A percentile compares a stretch with the other conserved stretches of the same genome.
phyloP scores from a whole-genome alignment of 2,888 invertebrate species.

The Eilema depressum region DNA sequence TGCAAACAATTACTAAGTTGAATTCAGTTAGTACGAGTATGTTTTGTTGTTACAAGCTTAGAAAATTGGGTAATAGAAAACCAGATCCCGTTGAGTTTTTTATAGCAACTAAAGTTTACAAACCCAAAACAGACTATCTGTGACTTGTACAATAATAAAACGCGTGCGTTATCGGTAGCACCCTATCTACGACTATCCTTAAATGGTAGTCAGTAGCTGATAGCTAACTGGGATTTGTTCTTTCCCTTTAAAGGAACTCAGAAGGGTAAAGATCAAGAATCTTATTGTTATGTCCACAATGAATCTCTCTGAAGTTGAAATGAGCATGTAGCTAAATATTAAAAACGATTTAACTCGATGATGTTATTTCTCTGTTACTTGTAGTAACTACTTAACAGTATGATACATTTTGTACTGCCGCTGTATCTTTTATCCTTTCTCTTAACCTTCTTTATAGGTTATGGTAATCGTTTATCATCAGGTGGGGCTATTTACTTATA shows the following conservation, averaged over 20 bases:
- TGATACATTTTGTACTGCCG: not conserved
- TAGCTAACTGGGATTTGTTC: constrained; percentile 11
- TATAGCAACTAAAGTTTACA: not conserved
- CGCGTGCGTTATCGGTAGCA: constrained; percentile 20
- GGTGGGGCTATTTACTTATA: no score
- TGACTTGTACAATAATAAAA: not conserved
- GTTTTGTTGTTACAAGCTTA: no score
- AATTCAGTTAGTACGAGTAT: no score
- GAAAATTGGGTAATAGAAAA: no score
- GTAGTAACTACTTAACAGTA: not conserved
- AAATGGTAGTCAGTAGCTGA: constrained; percentile 18
- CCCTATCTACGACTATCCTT: constrained; percentile 17
- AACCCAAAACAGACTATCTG: not conserved
- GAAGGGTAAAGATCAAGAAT: constrained; percentile 17
- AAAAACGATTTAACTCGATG: not conserved
- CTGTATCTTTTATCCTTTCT: not conserved
- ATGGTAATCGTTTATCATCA: not conserved
- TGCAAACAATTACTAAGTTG: no score
- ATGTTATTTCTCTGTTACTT: not conserved
- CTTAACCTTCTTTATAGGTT: not conserved
- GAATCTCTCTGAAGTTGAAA: not conserved
- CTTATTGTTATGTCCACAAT: constrained; percentile 10
- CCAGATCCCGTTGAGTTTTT: not conserved
- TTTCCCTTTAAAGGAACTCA: constrained; percentile 7
- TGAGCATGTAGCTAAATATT: not conserved